These are phyloP conservation scores for Gnathonemus echidnorhynchus DNA, from an alignment of 2,113 vertebrate species.

Conservation along the genomic window DNA sequence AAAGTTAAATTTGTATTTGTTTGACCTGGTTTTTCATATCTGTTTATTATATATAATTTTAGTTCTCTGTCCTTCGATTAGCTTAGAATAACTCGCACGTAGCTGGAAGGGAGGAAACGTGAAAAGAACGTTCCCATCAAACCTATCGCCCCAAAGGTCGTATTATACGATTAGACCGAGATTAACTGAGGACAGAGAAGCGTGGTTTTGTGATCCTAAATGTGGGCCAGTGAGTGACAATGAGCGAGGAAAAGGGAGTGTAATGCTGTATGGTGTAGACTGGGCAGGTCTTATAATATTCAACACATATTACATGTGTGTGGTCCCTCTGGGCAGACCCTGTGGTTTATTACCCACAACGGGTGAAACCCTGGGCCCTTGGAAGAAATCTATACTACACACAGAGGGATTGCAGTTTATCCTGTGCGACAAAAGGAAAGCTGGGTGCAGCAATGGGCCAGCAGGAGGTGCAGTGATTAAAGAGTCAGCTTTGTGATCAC, in stretches of 20 bases:
- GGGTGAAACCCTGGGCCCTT: background rate
- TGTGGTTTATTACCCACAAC: background rate
- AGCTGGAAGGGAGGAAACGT: background rate
- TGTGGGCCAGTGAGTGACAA: background rate
- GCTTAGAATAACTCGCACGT: background rate
- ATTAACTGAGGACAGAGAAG: background rate
- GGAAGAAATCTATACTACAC: background rate
- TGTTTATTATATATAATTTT: background rate
- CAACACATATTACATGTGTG: background rate
- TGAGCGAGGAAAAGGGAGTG: background rate
- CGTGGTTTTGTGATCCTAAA: background rate
- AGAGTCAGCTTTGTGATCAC: background rate
- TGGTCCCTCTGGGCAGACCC: background rate
- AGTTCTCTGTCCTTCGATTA: background rate
- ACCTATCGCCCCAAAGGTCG: background rate
- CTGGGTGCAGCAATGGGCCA: background rate
- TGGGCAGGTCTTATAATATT: background rate
- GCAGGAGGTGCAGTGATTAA: background rate
- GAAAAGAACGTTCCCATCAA: background rate
- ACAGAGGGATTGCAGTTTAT: background rate
- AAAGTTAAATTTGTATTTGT: background rate
- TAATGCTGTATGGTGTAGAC: background rate
- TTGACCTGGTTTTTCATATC: background rate
- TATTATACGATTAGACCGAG: background rate
- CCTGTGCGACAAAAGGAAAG: background rate